Base-by-base conservation (phyloP, 1,140 invertebrate species). In the Tetragonula clypearis region DNA sequence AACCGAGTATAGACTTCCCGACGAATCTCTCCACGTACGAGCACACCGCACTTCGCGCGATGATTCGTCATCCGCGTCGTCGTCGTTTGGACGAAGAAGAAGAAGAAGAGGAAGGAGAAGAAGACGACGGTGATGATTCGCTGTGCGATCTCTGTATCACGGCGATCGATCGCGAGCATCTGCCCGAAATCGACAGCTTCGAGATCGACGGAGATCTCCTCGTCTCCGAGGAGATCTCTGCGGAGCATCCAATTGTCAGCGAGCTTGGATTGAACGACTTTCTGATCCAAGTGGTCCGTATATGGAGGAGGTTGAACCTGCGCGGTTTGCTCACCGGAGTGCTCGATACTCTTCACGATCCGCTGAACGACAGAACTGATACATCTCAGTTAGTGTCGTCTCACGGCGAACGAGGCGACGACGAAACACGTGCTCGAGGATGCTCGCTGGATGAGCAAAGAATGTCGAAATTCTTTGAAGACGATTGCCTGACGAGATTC, bases 61-160 rank as follows among this genome's bases (percentile, higher is more conserved):
- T 21, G 5, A 58, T 69, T 35, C 49, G 49, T 0, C 30, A 30
- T 30, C 26, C 82, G 0, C 5, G 26, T 1, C 55, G 60, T 0
- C 55, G 71, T 58, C 30, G 30, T 30, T 56, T 30, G 30, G 41
- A 41, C 5, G 30, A 30, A 1, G 66, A 58, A 15, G 41, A 17
- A 4, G 35, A 35, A 3, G 41, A 8, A 49, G 41, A 41, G 41
- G 41, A 41, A 41, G 41, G 8, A 8, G 41, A 0, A 17, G 21
- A 5, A n/a, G 60, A 15, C 2, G 19, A 41, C 17, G 17, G 81
- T 0, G 53, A 41, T 3, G 60, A 8, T 15, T 60, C 14, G 0
- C 23, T 26, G 9, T 79, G n/a, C n/a, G 14, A 82, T 1, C 17
- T 86, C 0, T 79, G 58, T 26, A 79, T 83, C 66, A 69, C 86